Evolutionary conservation across 2,113 vertebrate species (phyloP).

Genomic region (Arizona elegans): DNA sequence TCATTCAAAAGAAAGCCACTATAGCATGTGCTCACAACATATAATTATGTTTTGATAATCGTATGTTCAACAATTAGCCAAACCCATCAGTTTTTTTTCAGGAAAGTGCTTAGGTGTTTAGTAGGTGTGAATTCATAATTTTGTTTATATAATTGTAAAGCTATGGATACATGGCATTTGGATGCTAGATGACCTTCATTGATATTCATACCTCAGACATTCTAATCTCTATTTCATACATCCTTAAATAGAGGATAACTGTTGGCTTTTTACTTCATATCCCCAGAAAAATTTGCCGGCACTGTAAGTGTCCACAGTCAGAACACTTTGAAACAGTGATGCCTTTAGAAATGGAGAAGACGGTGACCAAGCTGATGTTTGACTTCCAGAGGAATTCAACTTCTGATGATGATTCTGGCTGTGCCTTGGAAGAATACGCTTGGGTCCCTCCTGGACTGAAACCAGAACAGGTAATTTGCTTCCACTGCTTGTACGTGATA

Average conservation of each 20-base stretch:
- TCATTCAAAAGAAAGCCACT: not conserved
- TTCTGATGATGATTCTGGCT: slow-evolving; percentile 95
- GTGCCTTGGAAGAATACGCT: slow-evolving; percentile 94
- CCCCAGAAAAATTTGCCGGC: slow-evolving; percentile 94
- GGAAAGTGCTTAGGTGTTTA: not conserved
- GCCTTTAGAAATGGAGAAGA: slow-evolving; percentile 99
- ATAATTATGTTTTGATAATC: not conserved
- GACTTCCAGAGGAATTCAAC: slow-evolving; percentile 99
- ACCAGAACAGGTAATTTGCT: slow-evolving; percentile 87
- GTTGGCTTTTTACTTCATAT: slow-evolving; percentile 8
- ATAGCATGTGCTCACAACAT: not conserved
- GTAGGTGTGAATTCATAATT: not conserved
- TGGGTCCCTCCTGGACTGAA: slow-evolving; percentile 97
- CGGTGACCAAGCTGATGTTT: slow-evolving; percentile 96
- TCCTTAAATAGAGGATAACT: not conserved
- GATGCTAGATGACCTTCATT: not conserved
- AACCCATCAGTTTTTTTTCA: not conserved
- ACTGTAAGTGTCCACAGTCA: slow-evolving; percentile 97
- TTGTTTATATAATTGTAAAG: not conserved
- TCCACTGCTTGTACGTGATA: not conserved
- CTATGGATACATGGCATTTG: not conserved
- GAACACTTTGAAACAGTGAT: slow-evolving; percentile 93
- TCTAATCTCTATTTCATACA: not conserved
- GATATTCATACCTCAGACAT: not conserved
- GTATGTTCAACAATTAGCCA: not conserved